phyloP scores from a whole-genome alignment of 2,113 vertebrate genomes.

The Henicopernis longicauda region DNA sequence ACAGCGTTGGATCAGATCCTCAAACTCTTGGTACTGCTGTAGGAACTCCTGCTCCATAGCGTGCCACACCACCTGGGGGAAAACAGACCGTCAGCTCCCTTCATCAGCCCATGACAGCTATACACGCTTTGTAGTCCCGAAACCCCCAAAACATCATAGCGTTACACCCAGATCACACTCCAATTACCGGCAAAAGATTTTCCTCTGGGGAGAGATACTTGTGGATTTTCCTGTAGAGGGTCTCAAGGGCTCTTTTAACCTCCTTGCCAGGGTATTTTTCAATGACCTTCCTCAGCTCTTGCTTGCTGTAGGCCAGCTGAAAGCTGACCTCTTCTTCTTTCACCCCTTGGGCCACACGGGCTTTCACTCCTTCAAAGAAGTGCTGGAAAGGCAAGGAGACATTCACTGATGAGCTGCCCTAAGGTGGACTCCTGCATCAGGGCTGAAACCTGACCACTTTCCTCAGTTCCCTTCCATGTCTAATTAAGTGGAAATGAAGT shows the following conservation, averaged over 20 bases:
- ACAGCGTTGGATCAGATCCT: conserved; percentile 36
- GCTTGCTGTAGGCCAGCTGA: conserved; percentile 65
- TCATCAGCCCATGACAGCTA: background rate
- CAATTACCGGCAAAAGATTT: conserved; percentile 30
- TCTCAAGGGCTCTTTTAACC: conserved; percentile 42
- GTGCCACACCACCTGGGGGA: conserved; percentile 32
- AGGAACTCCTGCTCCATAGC: conserved; percentile 32
- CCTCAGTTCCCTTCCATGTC: background rate
- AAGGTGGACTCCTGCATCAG: fast-evolving
- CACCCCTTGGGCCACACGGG: conserved; percentile 47
- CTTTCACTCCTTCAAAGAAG: conserved; percentile 58
- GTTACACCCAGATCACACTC: background rate
- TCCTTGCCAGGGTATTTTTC: conserved; percentile 52
- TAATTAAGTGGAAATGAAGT: background rate
- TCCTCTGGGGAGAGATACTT: conserved; percentile 41
- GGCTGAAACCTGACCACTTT: fast-evolving
- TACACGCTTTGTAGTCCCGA: background rate
- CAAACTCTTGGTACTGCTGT: background rate
- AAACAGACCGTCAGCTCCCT: background rate
- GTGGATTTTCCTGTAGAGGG: conserved; percentile 36
- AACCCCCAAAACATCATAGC: too few species aligned
- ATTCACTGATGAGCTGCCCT: background rate
- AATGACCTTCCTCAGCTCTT: conserved; percentile 48
- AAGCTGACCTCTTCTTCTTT: conserved; percentile 62
- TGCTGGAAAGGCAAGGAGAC: conserved; percentile 3